A percentile compares a stretch with the other conserved stretches of the same genome.
These are phyloP conservation scores for Deroplatys truncata DNA, from an alignment of 2,888 invertebrate genomes.

Conservation along the genomic window DNA sequence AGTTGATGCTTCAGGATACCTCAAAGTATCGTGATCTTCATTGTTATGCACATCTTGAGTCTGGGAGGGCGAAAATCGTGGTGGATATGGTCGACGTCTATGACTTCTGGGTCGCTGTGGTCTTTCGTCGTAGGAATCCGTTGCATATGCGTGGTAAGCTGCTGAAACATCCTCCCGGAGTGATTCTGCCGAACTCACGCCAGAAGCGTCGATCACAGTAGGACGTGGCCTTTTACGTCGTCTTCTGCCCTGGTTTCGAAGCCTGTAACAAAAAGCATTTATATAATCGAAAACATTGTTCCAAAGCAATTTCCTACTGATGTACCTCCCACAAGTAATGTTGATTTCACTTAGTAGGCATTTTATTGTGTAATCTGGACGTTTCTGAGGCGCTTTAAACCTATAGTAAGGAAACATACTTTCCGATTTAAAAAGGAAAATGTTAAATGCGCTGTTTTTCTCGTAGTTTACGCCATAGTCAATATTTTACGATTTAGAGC, in stretches of 20 bases:
- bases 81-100: neutral
- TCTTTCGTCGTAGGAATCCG: neutral
- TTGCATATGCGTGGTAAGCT: neutral
- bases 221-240: slow-evolving; percentile 2
- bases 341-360: too few relatives aligned
- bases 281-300: neutral
- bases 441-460: too few relatives aligned
- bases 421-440: too few relatives aligned
- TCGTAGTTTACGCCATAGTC: too few relatives aligned
- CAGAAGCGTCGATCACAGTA: neutral
- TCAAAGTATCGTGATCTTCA: neutral
- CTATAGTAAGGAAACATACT: too few relatives aligned
- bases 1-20: neutral
- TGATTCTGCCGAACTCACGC: neutral
- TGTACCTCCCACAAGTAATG: too few relatives aligned
- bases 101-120: neutral
- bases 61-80: neutral
- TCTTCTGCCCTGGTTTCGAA: neutral
- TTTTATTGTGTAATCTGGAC: too few relatives aligned
- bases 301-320: too few relatives aligned
- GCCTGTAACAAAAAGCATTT: neutral
- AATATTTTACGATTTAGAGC: too few relatives aligned
- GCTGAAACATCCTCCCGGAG: neutral
- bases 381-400: too few relatives aligned
- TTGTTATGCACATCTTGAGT: neutral